Percentiles rank a stretch among this genome's conserved stretches.
phyloP scores from a whole-genome alignment of 2,888 invertebrate genomes.

The Zele albiditarsus region DNA sequence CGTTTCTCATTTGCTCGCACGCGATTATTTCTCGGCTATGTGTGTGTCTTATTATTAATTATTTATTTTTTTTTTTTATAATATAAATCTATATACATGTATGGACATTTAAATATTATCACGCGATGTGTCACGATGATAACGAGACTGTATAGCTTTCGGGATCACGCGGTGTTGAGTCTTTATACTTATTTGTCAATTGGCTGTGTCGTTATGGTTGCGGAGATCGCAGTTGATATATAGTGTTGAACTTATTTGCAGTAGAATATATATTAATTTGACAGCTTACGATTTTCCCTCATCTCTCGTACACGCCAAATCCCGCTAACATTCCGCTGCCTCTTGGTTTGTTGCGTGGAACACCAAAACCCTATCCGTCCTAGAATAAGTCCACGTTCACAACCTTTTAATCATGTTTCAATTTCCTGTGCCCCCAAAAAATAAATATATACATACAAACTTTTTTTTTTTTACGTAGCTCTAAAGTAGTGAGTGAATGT shows the following conservation, averaged over 20 bases:
- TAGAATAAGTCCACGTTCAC: neutral
- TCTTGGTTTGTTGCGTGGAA: constrained; percentile 57
- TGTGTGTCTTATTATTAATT: constrained; percentile 25
- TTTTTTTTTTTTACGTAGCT: constrained; percentile 51
- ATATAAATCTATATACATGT: neutral
- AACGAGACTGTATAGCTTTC: constrained; percentile 22
- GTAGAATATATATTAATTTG: constrained; percentile 72
- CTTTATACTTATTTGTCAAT: constrained; percentile 39
- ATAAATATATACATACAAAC: constrained; percentile 53
- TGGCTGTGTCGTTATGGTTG: constrained; percentile 70
- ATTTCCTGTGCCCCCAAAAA: constrained; percentile 41
- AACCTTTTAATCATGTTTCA: constrained; percentile 37
- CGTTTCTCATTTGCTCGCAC: constrained; percentile 37
- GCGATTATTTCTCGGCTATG: constrained; percentile 25
- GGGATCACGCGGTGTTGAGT: constrained; percentile 25
- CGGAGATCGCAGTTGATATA: constrained; percentile 71
- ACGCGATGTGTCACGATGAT: constrained; percentile 10
- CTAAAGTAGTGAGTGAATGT: constrained; percentile 68
- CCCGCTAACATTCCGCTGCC: constrained; percentile 54
- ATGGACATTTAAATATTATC: neutral
- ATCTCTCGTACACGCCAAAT: constrained; percentile 54
- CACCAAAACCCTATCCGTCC: constrained; percentile 28
- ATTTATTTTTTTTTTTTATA: constrained; percentile 29
- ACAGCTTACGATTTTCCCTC: constrained; percentile 69
- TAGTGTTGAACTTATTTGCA: constrained; percentile 73